Percentiles rank a stretch among this genome's conserved stretches.
phyloP scores from a whole-genome alignment of 1,140 invertebrate genomes.

The Philaenus spumarius region DNA sequence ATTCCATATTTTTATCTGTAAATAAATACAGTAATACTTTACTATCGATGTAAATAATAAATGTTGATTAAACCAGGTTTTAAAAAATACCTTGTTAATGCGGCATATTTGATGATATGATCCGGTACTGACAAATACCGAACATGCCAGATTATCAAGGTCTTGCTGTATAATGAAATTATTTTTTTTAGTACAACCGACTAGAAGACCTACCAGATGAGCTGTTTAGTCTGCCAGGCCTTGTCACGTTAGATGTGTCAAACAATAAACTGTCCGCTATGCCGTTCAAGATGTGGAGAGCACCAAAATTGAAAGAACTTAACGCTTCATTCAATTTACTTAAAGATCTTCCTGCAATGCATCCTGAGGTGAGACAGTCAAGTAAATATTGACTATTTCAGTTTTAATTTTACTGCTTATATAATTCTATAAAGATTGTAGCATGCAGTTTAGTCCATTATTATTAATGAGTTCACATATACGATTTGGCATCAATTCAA shows the following conservation, averaged over 20 bases:
- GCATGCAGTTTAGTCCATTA: no score
- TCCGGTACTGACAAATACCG: background rate
- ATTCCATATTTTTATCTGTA: no score
- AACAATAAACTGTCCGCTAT: constrained; percentile 88
- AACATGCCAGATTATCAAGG: no score
- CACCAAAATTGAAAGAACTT: constrained; percentile 80
- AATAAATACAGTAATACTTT: no score
- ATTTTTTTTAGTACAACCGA: constrained; percentile 71
- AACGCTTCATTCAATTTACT: constrained; percentile 90
- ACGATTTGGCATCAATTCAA: no score
- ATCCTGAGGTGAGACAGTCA: constrained; percentile 29
- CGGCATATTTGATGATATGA: background rate
- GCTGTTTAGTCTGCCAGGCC: constrained; percentile 70
- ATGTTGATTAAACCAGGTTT: no score
- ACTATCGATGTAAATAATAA: no score
- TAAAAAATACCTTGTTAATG: no score
- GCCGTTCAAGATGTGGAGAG: constrained; percentile 83
- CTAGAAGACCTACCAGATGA: constrained; percentile 71
- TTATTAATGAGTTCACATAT: no score
- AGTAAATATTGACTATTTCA: no score
- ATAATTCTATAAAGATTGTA: no score
- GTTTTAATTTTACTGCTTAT: no score
- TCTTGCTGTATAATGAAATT: background rate
- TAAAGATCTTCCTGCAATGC: constrained; percentile 61
- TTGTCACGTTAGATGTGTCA: constrained; percentile 81